Evolutionary conservation across 2,797 vertebrate species (phyloP), one percentile per base, ranked within the genome.

Genomic region (Xiphorhynchus erythropygius): DNA sequence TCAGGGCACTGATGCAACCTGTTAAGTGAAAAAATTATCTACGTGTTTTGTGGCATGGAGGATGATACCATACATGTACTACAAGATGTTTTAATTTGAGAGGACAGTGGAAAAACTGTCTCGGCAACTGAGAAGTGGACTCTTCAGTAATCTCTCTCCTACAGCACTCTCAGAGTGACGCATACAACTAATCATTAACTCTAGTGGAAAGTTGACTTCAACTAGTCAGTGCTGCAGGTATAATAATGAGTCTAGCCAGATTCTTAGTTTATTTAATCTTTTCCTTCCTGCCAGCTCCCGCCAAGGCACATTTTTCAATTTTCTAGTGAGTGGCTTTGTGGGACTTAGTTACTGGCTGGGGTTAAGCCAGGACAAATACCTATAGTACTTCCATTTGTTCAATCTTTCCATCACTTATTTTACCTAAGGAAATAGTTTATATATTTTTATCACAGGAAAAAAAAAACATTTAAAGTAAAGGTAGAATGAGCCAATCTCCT

Each of bases 101-200:
- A 79, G 32, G 33, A 28, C 47, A 76, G 41, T 60, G 73, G 53
- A 33, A 77, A 93, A 87, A 49, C 22, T 78, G 50, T 65, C 24
- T n/a, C 55, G 50, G 62, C 52, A 82, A 23, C 82, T 19, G 50
- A 84, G 70, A 76, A 76, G 41, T 2, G 67, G n/a, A 63, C 16
- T 74, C 12, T 46, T 91, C 47, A 47, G 41, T 76, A 82, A 57
- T 67, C 33, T 90, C 64, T 63, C 76, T 90, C 52, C 49, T 47
- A 21, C 49, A 76, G 74, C 0, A 2, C n/a, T 50, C 69, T 69
- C 50, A 37, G 47, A 83, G 69, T 76, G 68, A 92, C 0, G 7
- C 82, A 67, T 49, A 73, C 41, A 71, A 56, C 71, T 76, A 95
- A 93, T 90, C 63, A 90, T 89, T 93, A 95, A 95, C 89, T 79